A percentile compares a stretch with the other conserved stretches of the same genome.
Evolutionary conservation across 2,888 invertebrate species (phyloP).

Genomic region (Hirtodrosophila alboralis): DNA sequence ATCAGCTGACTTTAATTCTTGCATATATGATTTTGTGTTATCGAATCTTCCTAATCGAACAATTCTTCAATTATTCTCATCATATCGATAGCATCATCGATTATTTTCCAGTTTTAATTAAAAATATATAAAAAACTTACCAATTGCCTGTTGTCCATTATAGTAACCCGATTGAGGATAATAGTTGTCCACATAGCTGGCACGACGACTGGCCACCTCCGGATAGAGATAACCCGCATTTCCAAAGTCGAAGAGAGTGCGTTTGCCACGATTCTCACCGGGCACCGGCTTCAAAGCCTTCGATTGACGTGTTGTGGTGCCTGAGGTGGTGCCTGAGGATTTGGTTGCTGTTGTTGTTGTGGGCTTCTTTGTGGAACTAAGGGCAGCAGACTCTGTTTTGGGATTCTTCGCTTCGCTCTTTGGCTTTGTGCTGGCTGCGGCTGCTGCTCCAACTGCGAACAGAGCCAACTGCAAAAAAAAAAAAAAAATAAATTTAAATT

Average conservation of each 20-base stretch:
- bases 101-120: no score
- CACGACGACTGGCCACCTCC: slow-evolving; percentile 77
- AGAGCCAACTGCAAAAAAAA: slow-evolving; percentile 77
- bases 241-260: slow-evolving; percentile 81
- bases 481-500: no score
- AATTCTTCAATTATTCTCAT: no score
- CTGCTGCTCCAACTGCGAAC: slow-evolving; percentile 64
- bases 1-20: no score
- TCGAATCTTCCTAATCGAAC: no score
- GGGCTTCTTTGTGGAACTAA: slow-evolving; percentile 29
- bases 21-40: no score
- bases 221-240: slow-evolving; percentile 79
- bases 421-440: slow-evolving; percentile 39
- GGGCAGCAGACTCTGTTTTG: slow-evolving; percentile 28
- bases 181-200: slow-evolving; percentile 73
- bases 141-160: slow-evolving; percentile 79
- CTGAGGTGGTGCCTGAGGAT: neutral
- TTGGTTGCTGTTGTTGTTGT: no score
- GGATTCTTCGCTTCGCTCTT: slow-evolving; percentile 46
- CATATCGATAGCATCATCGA: no score
- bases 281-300: slow-evolving; percentile 60
- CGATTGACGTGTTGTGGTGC: slow-evolving; percentile 43
- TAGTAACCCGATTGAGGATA: slow-evolving; percentile 77
- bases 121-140: slow-evolving; percentile 37
- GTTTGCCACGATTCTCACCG: slow-evolving; percentile 81